A percentile compares a stretch with the other conserved stretches of the same genome.
These are phyloP conservation scores for Calliopum simillimum DNA, from an alignment of 2,888 invertebrate genomes.

Conservation along the genomic window DNA sequence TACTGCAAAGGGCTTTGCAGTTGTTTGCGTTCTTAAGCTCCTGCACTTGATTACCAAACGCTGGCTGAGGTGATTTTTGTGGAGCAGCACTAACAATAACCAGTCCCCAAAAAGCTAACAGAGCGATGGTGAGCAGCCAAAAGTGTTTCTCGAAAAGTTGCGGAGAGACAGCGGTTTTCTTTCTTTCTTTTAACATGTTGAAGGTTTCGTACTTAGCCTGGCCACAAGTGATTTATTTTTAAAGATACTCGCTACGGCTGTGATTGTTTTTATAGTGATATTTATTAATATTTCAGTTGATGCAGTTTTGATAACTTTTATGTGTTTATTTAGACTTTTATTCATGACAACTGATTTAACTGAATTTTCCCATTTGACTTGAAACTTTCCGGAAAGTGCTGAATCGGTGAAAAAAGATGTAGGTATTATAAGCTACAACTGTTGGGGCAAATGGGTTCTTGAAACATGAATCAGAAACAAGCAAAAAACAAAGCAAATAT, in stretches of 20 bases:
- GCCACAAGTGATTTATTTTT: not conserved
- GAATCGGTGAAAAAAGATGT: conserved; percentile 5
- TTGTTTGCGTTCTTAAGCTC: conserved; percentile 57
- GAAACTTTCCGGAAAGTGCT: conserved; percentile 26
- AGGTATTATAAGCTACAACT: not conserved
- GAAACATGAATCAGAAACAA: too few species aligned
- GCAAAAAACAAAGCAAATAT: too few species aligned
- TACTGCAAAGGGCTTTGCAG: conserved; percentile 63
- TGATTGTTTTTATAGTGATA: not conserved
- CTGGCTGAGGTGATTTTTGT: conserved; percentile 1
- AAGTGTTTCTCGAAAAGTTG: conserved; percentile 17
- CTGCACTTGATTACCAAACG: conserved; percentile 47
- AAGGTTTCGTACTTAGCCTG: not conserved
- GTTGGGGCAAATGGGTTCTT: not conserved
- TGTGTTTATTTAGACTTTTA: not conserved
- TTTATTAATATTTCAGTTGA: conserved; percentile 14
- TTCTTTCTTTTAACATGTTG: conserved; percentile 21
- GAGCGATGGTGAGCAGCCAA: conserved; percentile 38
- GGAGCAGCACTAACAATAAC: conserved; percentile 25
- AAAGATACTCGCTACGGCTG: not conserved
- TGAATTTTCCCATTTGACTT: conserved; percentile 5
- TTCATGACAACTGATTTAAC: not conserved
- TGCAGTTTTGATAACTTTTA: not conserved
- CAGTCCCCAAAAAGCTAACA: conserved; percentile 44
- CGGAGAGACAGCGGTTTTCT: conserved; percentile 31